Conservation (phyloP, 2,888 invertebrate genomes). For the Caenorhabditis uteleia region DNA sequence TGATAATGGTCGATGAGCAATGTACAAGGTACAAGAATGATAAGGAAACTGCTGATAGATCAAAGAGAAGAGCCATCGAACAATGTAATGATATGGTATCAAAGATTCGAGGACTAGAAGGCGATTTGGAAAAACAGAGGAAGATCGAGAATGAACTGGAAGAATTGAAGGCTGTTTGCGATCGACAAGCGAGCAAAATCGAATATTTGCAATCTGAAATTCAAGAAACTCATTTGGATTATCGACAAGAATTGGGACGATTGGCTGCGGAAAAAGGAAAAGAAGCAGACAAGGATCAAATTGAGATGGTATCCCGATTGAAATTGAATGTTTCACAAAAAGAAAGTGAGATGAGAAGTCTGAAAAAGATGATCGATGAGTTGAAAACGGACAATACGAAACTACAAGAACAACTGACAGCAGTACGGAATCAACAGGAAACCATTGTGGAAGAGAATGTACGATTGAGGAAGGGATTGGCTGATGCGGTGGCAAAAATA, state of each 20-base stretch:
- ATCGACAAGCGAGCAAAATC: constrained; percentile 19
- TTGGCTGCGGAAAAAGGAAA: constrained; percentile 16
- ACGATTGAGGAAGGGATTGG: constrained; percentile 37
- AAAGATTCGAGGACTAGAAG: constrained; percentile 14
- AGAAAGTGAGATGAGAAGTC: constrained; percentile 17
- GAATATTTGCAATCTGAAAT: constrained; percentile 40
- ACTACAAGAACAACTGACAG: constrained; percentile 25
- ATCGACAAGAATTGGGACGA: constrained; percentile 40
- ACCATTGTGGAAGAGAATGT: constrained; percentile 35
- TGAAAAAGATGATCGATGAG: constrained; percentile 22
- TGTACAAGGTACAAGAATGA: constrained; percentile 9
- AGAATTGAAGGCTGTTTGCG: constrained; percentile 15
- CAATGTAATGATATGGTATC: constrained; percentile 29
- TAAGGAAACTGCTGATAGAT: constrained; percentile 19
- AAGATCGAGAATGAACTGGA: constrained; percentile 33
- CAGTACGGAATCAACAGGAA: constrained; percentile 11
- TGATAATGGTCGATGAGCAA: constrained; percentile 22
- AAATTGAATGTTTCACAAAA: constrained; percentile 12
- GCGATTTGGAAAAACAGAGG: constrained; percentile 12
- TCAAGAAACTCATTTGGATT: constrained; percentile 48
- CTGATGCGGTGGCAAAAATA: constrained; percentile 46
- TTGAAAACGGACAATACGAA: constrained; percentile 32
- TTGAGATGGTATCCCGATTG: background rate
- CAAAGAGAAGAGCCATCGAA: constrained; percentile 19
- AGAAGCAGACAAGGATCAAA: background rate